A percentile compares a stretch with the other conserved stretches of the same genome.
Conservation (phyloP, 1,140 invertebrate genomes). For the Pachyrhynchus sulphureomaculatus region DNA sequence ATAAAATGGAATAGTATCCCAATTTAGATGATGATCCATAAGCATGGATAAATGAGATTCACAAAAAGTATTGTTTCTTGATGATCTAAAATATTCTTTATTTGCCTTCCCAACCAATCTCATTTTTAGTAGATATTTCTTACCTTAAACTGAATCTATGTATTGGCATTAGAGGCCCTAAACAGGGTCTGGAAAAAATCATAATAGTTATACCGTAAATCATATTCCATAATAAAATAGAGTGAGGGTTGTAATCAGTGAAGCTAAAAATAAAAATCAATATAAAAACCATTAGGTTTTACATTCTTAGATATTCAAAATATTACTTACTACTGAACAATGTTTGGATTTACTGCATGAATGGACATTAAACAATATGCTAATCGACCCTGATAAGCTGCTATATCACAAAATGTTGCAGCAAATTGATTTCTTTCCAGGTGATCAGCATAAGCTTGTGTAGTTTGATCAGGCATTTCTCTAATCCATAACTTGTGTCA, state of each 20-base stretch:
- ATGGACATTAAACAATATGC: slow-evolving; percentile 47
- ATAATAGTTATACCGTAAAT: slow-evolving; percentile 44
- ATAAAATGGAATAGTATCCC: no score
- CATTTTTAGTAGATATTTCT: background rate
- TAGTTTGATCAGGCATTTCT: slow-evolving; percentile 8
- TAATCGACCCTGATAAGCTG: slow-evolving; percentile 40
- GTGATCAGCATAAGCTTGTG: slow-evolving; percentile 8
- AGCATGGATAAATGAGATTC: no score
- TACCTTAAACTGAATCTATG: slow-evolving; percentile 43
- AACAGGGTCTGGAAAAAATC: slow-evolving; percentile 41
- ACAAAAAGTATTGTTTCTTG: no score
- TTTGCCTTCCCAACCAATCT: no score
- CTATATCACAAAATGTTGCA: slow-evolving; percentile 35
- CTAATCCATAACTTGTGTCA: no score
- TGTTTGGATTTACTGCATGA: slow-evolving; percentile 41
- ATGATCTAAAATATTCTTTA: no score
- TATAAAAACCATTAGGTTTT: background rate
- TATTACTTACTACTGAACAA: slow-evolving; percentile 34
- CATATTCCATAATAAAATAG: slow-evolving; percentile 43
- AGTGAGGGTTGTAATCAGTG: slow-evolving; percentile 24
- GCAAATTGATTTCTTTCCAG: slow-evolving; percentile 14
- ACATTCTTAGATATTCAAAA: background rate
- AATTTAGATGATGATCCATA: no score
- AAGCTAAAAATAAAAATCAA: slow-evolving; percentile 29
- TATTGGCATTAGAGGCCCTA: slow-evolving; percentile 35